phyloP scores from a whole-genome alignment of 2,797 vertebrate species.

The Pantherophis alleghaniensis region DNA sequence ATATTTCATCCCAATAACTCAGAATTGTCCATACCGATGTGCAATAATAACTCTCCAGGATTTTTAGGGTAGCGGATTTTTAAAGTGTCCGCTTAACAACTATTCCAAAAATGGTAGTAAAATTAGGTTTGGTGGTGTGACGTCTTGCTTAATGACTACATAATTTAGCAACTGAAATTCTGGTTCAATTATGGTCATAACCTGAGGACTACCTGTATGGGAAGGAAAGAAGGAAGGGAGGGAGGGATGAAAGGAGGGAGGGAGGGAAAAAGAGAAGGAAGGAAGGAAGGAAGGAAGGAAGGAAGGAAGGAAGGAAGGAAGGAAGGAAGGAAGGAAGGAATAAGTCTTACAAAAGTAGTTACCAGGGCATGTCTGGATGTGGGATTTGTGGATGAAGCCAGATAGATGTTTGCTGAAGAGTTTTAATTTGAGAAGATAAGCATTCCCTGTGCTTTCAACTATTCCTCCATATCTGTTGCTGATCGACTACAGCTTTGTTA shows the following conservation, averaged over 20 bases:
- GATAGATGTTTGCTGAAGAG: neutral
- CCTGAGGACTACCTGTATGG: no score
- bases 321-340: neutral
- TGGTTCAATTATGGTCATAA: no score
- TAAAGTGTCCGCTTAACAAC: no score
- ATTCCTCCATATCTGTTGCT: neutral
- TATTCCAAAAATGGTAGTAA: no score
- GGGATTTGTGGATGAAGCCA: neutral
- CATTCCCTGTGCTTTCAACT: neutral
- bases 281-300: neutral
- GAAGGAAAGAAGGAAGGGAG: neutral
- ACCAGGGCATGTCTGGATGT: neutral
- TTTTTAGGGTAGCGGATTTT: neutral
- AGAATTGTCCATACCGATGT: neutral
- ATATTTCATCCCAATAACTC: neutral
- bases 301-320: neutral
- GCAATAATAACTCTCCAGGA: neutral
- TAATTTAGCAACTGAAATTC: no score
- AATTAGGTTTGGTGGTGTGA: no score
- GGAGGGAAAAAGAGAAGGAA: neutral
- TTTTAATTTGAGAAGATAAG: neutral
- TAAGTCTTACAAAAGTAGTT: neutral
- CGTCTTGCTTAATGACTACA: no score
- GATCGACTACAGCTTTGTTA: neutral
- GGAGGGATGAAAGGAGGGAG: neutral